Base-by-base conservation (phyloP, 2,113 vertebrate genomes). In the Andinoacara biseriatus region DNA sequence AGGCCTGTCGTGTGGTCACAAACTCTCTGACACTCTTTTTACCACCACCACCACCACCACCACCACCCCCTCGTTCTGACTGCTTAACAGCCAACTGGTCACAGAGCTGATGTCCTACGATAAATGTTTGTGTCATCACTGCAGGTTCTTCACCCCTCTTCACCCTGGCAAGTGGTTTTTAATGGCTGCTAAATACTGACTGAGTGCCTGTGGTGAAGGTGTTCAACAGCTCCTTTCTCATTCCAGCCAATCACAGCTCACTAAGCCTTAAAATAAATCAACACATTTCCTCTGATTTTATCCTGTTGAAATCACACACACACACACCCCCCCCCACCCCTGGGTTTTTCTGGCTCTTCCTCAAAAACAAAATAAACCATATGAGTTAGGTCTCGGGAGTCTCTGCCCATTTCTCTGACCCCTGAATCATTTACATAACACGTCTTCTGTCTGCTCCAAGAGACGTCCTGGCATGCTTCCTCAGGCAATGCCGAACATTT, bases 341-440 rank as follows among this genome's bases (percentile, higher is more conserved):
- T 20, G 9, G 33, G 52, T 10, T 20, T 60, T 40, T 15, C 56
- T 85, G 49, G 63, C 62, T 86, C 75, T 56, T 13, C 58, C 33
- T 89, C 78, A 77, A 74, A 80, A 74, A 35, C 40, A 75, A 80
- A 83, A 80, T 54, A 18, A n/a, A 46, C 80, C 18, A 76, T 58
- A 62, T 65, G 61, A 85, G 54, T 38, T 79, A 11, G 69, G 81
- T 80, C 62, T 81, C 76, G 9, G 8, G 35, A 38, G 33, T 67
- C 83, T 90, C 80, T 20, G 69, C 67, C 54, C 79, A 89, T 92
- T 87, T 81, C 83, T 26, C 26, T 87, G 87, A 92, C 86, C 85
- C 87, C 62, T 76, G 57, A 65, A 81, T 82, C 33, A 76, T 93
- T 95, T 93, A 83, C 77, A 85, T 81, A 90, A 92, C 81, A 88